Percentiles rank a stretch among this genome's conserved stretches.
Evolutionary conservation across 2,113 vertebrate genomes (phyloP).

Genomic region (Ranitomeya variabilis): DNA sequence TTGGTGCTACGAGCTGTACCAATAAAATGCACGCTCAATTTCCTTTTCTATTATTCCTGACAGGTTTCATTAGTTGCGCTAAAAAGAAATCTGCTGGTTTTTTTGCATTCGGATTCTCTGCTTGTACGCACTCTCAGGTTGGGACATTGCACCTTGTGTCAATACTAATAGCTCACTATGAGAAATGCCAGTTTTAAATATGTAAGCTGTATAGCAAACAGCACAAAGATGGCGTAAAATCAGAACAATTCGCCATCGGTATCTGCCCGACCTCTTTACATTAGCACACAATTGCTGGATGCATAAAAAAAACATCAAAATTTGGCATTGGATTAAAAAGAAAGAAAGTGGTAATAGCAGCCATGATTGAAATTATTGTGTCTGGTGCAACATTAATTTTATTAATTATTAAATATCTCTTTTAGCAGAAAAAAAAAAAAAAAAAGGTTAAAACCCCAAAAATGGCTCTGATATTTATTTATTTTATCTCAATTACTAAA

Average conservation of each 20-base stretch:
- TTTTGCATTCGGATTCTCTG: not conserved
- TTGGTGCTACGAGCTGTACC: conserved; percentile 20
- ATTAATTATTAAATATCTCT: no score
- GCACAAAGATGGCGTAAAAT: not conserved
- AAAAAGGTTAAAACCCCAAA: not conserved
- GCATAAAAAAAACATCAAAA: no score
- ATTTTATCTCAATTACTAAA: conserved; percentile 58
- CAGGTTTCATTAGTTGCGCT: conserved; percentile 32
- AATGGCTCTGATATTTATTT: conserved; percentile 45
- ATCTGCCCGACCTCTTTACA: not conserved
- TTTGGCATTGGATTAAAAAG: no score
- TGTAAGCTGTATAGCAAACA: not conserved
- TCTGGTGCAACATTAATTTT: no score
- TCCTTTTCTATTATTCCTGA: conserved; percentile 34
- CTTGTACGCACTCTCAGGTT: not conserved
- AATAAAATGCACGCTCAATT: conserved; percentile 40
- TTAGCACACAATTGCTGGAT: no score
- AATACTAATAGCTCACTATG: not conserved
- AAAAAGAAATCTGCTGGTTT: conserved; percentile 37
- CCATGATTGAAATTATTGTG: no score
- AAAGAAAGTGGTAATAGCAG: no score
- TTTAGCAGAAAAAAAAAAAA: no score
- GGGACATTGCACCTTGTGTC: not conserved
- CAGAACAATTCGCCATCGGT: not conserved
- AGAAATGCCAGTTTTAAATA: not conserved